Evolutionary conservation across 2,113 vertebrate genomes (phyloP).

Genomic region (Tenrec ecaudatus): DNA sequence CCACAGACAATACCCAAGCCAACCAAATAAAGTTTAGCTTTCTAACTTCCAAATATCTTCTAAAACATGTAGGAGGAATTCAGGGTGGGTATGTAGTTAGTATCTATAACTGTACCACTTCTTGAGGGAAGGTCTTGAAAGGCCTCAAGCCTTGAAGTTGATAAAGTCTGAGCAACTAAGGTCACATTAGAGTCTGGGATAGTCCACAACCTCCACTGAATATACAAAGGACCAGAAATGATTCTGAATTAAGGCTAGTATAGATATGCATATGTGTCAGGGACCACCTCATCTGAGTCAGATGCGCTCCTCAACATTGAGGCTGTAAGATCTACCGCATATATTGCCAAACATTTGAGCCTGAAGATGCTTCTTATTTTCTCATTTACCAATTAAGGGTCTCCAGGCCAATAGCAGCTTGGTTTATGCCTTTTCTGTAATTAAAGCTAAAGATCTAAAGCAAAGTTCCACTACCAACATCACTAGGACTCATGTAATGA

Average conservation of each 20-base stretch:
- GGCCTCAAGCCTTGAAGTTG: no score
- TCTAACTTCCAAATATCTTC: neutral
- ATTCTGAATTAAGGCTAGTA: neutral
- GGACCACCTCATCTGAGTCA: neutral
- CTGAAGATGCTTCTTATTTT: neutral
- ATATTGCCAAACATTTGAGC: neutral
- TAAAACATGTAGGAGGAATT: slow-evolving; percentile 21
- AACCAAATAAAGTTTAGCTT: slow-evolving; percentile 11
- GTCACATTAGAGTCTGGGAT: neutral
- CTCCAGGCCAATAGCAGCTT: neutral
- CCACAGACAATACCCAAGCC: neutral
- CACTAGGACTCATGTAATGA: no score
- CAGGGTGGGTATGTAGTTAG: neutral
- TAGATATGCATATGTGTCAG: neutral
- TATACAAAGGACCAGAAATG: neutral
- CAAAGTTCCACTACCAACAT: neutral
- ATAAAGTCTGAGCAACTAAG: neutral
- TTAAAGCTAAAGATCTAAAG: neutral
- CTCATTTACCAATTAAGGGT: neutral
- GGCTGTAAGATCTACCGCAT: neutral
- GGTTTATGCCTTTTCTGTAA: neutral
- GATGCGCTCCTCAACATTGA: neutral
- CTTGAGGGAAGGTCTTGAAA: neutral
- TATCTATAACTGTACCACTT: no score
- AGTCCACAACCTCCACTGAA: neutral